A percentile compares a stretch with the other conserved stretches of the same genome.
These are phyloP conservation scores for Cryptotermes secundus DNA, from an alignment of 1,140 invertebrate species.

Conservation along the genomic window DNA sequence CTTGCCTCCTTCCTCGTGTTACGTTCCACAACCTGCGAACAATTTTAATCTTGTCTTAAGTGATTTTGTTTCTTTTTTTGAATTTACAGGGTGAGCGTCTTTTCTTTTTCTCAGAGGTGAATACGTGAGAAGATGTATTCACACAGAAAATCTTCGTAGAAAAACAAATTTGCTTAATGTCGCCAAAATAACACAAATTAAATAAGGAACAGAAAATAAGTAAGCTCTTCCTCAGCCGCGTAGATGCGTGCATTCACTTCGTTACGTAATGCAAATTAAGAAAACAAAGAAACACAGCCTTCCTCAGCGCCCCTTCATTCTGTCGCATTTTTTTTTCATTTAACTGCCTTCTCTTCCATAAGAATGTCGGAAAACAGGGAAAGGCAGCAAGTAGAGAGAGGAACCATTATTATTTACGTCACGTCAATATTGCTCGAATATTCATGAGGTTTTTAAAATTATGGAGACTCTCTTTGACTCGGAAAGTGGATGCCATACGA, in stretches of 20 bases:
- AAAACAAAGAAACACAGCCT: slow-evolving; percentile 10
- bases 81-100: no score
- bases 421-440: slow-evolving; percentile 27
- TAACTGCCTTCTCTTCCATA: background rate
- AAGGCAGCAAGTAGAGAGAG: background rate
- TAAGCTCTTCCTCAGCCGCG: background rate
- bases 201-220: background rate
- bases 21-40: no score
- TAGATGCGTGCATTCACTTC: background rate
- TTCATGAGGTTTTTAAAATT: slow-evolving; percentile 30
- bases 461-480: slow-evolving; percentile 19
- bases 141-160: no score
- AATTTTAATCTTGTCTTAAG: no score
- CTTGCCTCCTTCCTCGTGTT: no score
- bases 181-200: background rate
- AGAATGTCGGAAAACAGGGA: background rate
- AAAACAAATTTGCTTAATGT: no score
- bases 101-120: no score
- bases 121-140: no score
- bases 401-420: slow-evolving; percentile 25
- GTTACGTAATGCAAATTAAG: slow-evolving; percentile 28
- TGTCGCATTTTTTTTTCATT: background rate
- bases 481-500: slow-evolving; percentile 1
- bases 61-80: no score
- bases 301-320: background rate